phyloP scores from a whole-genome alignment of 2,113 vertebrate species.

The Piliocolobus tephrosceles region DNA sequence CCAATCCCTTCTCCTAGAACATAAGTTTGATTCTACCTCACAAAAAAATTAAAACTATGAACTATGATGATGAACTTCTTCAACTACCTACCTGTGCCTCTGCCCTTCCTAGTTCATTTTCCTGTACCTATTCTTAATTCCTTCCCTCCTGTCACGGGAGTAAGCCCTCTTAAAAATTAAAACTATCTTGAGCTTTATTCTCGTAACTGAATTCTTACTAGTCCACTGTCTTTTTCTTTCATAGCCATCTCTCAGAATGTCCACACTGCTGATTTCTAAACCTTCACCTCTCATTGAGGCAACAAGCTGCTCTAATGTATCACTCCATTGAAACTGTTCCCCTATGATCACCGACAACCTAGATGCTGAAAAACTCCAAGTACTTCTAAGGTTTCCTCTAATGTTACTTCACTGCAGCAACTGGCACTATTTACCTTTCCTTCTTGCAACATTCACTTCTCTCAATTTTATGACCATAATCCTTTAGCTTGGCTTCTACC shows the following conservation, averaged over 20 bases:
- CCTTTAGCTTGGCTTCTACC: not conserved
- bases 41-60: not conserved
- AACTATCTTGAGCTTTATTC: not conserved
- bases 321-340: not conserved
- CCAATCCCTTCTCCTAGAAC: not conserved
- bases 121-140: not conserved
- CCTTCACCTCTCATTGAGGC: not conserved
- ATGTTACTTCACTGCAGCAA: not conserved
- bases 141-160: not conserved
- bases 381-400: not conserved
- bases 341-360: not conserved
- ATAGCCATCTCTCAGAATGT: not conserved
- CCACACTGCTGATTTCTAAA: not conserved
- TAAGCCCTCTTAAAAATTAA: not conserved
- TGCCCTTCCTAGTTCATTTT: not conserved
- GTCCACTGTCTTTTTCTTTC: not conserved
- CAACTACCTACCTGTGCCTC: not conserved
- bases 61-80: not conserved
- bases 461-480: not conserved
- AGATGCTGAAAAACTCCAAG: not conserved
- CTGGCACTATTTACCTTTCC: not conserved
- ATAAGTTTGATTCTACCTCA: not conserved
- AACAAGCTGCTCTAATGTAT: not conserved
- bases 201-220: not conserved
- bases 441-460: not conserved